phyloP scores from a whole-genome alignment of 2,113 vertebrate genomes.

The Ciconia maguari region DNA sequence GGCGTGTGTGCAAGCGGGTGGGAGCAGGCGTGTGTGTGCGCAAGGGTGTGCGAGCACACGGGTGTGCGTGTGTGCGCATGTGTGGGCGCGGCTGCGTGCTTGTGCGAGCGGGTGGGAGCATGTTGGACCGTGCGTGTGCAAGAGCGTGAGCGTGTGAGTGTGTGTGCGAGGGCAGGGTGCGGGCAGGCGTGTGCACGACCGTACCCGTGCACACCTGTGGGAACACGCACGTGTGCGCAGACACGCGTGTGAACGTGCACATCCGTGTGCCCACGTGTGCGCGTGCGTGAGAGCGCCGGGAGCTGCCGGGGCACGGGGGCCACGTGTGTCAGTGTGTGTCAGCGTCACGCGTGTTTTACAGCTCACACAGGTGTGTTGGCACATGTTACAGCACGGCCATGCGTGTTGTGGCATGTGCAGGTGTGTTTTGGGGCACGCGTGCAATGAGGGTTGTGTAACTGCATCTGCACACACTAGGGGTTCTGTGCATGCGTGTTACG shows the following conservation, averaged over 20 bases:
- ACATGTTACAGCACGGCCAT: rapidly evolving
- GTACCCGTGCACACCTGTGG: not conserved
- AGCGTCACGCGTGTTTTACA: too few relatives aligned
- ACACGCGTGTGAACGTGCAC: rapidly evolving
- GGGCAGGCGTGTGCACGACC: not conserved
- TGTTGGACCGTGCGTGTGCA: too few relatives aligned
- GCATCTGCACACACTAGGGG: rapidly evolving
- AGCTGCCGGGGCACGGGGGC: not conserved
- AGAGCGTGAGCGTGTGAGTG: not conserved
- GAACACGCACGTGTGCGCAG: rapidly evolving
- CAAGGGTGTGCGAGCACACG: not conserved
- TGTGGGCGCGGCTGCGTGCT: too few relatives aligned
- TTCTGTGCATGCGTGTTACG: rapidly evolving
- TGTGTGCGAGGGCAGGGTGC: not conserved
- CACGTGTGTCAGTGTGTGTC: not conserved
- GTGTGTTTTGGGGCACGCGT: rapidly evolving
- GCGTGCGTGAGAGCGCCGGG: not conserved
- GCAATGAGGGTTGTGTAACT: rapidly evolving
- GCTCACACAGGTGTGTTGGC: not conserved
- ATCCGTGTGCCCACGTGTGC: rapidly evolving
- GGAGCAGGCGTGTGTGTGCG: not conserved
- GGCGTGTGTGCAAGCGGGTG: too few relatives aligned
- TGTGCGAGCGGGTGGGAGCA: not conserved
- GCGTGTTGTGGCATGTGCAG: rapidly evolving
- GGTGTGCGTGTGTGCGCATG: not conserved